phyloP scores from a whole-genome alignment of 2,888 invertebrate genomes.

The Odontocolon sp. region DNA sequence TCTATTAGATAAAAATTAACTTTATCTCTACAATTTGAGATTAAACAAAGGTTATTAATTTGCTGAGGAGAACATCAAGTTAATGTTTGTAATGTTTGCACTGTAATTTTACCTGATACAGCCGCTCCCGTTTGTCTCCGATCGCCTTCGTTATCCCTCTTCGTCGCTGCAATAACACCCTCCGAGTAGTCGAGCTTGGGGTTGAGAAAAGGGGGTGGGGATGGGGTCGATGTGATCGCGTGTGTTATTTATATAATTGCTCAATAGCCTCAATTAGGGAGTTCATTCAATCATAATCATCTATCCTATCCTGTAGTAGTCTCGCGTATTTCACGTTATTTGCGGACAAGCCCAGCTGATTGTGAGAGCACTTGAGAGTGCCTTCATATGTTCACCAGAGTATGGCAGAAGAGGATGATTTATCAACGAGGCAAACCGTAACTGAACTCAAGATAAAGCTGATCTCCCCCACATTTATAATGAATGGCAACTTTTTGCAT shows the following conservation, averaged over 20 bases:
- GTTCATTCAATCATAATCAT: conserved; percentile 80
- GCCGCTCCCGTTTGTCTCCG: conserved; percentile 61
- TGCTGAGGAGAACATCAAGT: no score
- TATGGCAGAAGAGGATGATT: conserved; percentile 26
- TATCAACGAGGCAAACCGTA: conserved; percentile 26
- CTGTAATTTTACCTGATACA: conserved; percentile 75
- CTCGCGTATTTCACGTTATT: conserved; percentile 71
- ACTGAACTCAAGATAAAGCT: neutral
- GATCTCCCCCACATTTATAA: neutral
- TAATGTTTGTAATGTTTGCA: conserved; percentile 77
- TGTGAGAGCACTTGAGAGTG: conserved; percentile 71
- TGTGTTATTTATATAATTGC: conserved; percentile 80
- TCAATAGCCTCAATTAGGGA: conserved; percentile 80
- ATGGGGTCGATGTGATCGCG: conserved; percentile 58
- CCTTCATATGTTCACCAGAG: conserved; percentile 16
- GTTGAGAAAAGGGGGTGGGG: no score
- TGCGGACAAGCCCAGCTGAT: conserved; percentile 80
- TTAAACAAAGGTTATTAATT: no score
- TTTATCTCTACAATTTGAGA: no score
- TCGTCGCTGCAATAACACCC: conserved; percentile 76
- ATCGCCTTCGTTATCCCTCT: conserved; percentile 31
- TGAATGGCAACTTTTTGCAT: neutral
- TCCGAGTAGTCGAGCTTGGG: conserved; percentile 4
- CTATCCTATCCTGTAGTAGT: conserved; percentile 62
- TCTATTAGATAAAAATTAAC: no score